Base-by-base conservation (phyloP, 2,797 vertebrate genomes). In the Xenops minutus region DNA sequence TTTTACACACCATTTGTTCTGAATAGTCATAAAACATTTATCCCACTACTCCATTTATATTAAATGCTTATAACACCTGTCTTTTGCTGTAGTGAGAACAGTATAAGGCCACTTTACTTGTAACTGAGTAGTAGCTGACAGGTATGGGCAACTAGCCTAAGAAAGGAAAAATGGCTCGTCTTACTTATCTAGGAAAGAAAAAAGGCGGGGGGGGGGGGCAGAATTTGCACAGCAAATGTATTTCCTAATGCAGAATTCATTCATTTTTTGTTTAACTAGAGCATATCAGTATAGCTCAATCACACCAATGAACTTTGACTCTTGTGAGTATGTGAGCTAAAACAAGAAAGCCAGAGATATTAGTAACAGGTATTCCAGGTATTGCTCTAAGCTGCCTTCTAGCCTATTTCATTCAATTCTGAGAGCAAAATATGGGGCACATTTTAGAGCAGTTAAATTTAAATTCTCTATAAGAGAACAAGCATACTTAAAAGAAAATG, bases 231-330 rank as follows among this genome's bases (percentile, higher is more conserved):
- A 32, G 39, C 73, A 88, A 46, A 54, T 5, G 6, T 37, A 73
- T 84, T 94, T 96, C 43, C 79, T 82, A 92, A 52, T 68, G 69
- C 82, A 66, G 24, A 77, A 85, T 74, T 89, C 1, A 55, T 95
- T 68, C 55, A 75, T 43, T 14, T 63, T 88, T 79, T 91, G 14
- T 83, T 87, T 80, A 59, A 46, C 20, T 59, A 8, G 3, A 79
- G n/a, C 52, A 49, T 30, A 69, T 52, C 34, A 37, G 4, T 71
- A 52, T 5, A 74, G 27, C 34, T 85, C 58, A 82, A 86, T 81
- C 39, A 61, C 29, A 51, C 14, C 36, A 37, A 10, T 80, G 32
- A 80, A 77, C 51, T 86, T 85, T 71, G 58, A 55, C 34, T 73
- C 44, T 30, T 49, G 19, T 52, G 78, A 29, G 9, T 51, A 48